Conservation (phyloP, 2,797 vertebrate species). For the Notoglanidium macrostoma region DNA sequence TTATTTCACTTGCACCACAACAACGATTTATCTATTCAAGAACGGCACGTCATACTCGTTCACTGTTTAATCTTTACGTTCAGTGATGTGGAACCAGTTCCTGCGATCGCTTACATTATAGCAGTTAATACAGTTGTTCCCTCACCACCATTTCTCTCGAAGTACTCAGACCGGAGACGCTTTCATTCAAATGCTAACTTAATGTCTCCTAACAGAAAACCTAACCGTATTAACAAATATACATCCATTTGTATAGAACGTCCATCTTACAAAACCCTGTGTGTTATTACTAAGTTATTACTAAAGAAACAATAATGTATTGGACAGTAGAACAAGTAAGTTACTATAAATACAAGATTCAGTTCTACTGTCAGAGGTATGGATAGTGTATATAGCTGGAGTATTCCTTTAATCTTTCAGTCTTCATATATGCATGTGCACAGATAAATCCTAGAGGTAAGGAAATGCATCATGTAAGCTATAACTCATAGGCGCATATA, state of each 20-base stretch:
- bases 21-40: neutral
- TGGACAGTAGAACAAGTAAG: neutral
- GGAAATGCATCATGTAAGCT: neutral
- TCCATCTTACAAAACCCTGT: neutral
- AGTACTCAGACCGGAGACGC: neutral
- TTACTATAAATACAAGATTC: neutral
- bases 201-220: neutral
- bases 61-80: neutral
- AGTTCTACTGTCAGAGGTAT: neutral
- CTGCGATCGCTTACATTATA: neutral
- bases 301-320: neutral
- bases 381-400: neutral
- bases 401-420: neutral
- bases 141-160: neutral
- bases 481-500: neutral
- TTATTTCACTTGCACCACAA: neutral
- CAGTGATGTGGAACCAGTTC: neutral
- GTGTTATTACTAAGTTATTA: neutral
- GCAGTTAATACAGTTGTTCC: neutral
- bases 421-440: neutral
- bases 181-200: neutral
- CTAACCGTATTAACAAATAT: neutral
- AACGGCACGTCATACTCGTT: neutral
- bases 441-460: neutral
- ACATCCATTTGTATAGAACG: neutral